These are phyloP conservation scores for Macrotus californicus DNA, from an alignment of 2,113 vertebrate species.

Conservation along the genomic window DNA sequence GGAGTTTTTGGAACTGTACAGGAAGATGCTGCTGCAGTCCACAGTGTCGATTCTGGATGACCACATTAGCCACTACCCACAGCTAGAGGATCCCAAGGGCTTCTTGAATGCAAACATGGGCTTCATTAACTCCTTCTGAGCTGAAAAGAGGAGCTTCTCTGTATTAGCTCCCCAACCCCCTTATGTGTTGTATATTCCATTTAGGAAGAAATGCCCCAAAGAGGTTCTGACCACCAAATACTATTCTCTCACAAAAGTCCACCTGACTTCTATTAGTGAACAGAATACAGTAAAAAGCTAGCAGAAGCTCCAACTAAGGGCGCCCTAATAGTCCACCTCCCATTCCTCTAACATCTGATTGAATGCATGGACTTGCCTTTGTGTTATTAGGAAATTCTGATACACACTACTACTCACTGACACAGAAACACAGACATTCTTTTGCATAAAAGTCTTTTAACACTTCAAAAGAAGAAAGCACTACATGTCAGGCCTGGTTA, in stretches of 20 bases:
- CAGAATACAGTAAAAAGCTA: background rate
- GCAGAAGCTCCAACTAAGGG: background rate
- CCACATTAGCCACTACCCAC: slow-evolving; percentile 93
- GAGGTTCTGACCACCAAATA: slow-evolving; percentile 28
- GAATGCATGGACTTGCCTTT: background rate
- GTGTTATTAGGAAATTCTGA: slow-evolving; percentile 44
- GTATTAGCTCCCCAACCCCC: background rate
- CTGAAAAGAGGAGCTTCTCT: slow-evolving; percentile 18
- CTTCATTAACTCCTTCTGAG: slow-evolving; percentile 95
- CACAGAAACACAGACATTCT: background rate
- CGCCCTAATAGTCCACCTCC: background rate
- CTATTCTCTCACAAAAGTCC: slow-evolving; percentile 29
- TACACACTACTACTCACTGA: background rate
- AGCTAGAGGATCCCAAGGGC: slow-evolving; percentile 91
- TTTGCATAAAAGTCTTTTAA: slow-evolving; percentile 11
- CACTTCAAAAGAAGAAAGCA: background rate
- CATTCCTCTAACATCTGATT: background rate
- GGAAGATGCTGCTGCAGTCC: slow-evolving; percentile 79
- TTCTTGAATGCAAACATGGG: slow-evolving; percentile 90
- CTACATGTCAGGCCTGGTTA: background rate
- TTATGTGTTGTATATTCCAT: background rate
- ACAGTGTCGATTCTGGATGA: slow-evolving; percentile 87
- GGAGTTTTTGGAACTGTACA: background rate
- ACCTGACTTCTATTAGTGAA: slow-evolving; percentile 17
- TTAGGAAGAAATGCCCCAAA: slow-evolving; percentile 53